phyloP scores from a whole-genome alignment of 1,140 invertebrate species.

The Sarcophaga peregrina region DNA sequence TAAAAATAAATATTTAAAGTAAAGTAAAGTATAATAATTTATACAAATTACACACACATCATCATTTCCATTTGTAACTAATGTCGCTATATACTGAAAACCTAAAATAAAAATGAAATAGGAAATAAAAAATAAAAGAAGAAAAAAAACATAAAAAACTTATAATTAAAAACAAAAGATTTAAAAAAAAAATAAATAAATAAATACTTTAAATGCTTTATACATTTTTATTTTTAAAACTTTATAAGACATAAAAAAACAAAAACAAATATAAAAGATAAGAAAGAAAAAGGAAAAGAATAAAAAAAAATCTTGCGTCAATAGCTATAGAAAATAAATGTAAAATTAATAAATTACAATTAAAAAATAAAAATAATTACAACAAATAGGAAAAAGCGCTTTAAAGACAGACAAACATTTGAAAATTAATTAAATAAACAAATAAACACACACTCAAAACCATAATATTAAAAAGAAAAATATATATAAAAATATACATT shows the following conservation, averaged over 20 bases:
- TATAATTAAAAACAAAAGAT: no score
- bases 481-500: not conserved
- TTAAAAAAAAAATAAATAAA: no score
- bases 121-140: not conserved
- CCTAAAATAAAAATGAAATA: not conserved
- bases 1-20: no score
- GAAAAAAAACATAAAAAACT: not conserved
- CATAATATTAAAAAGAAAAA: no score
- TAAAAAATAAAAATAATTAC: no score
- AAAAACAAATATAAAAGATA: not conserved
- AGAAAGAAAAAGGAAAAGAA: not conserved
- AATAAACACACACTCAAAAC: no score
- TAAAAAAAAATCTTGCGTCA: not conserved
- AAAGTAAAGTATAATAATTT: not conserved
- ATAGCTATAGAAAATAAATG: no score
- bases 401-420: not conserved
- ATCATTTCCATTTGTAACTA: constrained; percentile 47
- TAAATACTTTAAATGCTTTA: not conserved
- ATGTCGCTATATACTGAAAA: constrained; percentile 35
- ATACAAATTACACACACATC: constrained; percentile 22
- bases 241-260: not conserved
- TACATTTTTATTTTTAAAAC: not conserved
- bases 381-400: not conserved
- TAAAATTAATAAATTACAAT: no score
- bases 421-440: no score